These are phyloP conservation scores for Styela plicata DNA, from an alignment of 23 tunicate genomes.

Conservation along the genomic window DNA sequence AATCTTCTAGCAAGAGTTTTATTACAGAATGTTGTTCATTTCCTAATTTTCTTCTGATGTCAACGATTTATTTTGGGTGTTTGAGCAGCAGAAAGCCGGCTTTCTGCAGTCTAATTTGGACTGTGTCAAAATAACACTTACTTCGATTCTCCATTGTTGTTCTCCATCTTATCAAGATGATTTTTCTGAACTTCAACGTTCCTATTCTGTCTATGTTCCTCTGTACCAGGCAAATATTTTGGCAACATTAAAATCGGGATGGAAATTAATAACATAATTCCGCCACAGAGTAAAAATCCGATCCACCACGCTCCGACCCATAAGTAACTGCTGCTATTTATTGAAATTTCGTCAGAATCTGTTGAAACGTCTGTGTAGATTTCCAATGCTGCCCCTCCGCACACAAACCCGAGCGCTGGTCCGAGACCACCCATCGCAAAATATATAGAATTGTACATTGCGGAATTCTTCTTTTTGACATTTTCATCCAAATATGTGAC, in stretches of 20 bases:
- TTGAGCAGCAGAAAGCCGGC: no score
- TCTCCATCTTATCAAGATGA: not conserved
- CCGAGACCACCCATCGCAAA: constrained; percentile 58
- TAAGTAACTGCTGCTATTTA: constrained; percentile 26
- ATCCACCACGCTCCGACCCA: constrained; percentile 85
- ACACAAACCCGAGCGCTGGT: constrained; percentile 69
- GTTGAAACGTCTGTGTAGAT: constrained; percentile 42
- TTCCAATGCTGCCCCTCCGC: constrained; percentile 50
- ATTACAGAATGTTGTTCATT: no score
- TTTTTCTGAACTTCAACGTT: constrained; percentile 34
- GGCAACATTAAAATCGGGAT: constrained; percentile 32
- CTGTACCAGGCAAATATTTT: constrained; percentile 35
- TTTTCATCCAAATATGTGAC: constrained; percentile 77
- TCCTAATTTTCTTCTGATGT: no score
- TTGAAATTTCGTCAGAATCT: constrained; percentile 28
- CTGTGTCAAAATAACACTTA: no score
- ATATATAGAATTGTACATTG: constrained; percentile 64
- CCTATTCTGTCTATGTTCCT: constrained; percentile 27
- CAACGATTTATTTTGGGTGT: no score
- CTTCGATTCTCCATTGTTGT: not conserved
- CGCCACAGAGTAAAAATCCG: constrained; percentile 44
- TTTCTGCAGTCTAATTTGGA: no score
- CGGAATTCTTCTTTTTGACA: constrained; percentile 60
- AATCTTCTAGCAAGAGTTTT: no score
- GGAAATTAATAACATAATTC: constrained; percentile 11